Evolutionary conservation across 2,113 vertebrate species (phyloP).

Genomic region (Pontoporia blainvillei): DNA sequence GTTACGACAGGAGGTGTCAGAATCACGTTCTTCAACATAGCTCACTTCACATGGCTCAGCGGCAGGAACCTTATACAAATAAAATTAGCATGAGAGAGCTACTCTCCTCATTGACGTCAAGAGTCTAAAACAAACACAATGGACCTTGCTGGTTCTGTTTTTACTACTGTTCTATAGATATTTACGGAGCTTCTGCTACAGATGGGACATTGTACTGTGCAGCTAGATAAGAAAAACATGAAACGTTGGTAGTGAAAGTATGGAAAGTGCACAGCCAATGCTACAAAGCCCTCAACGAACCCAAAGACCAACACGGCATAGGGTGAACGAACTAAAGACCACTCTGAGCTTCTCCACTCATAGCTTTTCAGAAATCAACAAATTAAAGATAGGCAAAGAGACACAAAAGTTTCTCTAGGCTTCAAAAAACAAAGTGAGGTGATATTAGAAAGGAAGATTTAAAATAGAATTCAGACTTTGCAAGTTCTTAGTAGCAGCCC

Average conservation of each 20-base stretch:
- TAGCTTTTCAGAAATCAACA: not conserved
- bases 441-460: slow-evolving; percentile 13
- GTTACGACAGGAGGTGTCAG: not conserved
- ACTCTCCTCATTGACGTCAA: not conserved
- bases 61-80: not conserved
- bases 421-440: slow-evolving; percentile 18
- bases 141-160: not conserved
- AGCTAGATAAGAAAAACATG: not conserved
- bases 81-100: not conserved
- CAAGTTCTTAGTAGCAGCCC: slow-evolving; percentile 46
- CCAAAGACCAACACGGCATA: not conserved
- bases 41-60: not conserved
- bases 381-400: not conserved
- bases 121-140: not conserved
- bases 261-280: not conserved
- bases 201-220: not conserved
- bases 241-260: not conserved
- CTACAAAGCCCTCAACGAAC: not conserved
- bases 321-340: not conserved
- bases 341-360: not conserved
- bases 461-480: slow-evolving; percentile 40
- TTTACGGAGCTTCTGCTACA: not conserved
- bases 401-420: not conserved
- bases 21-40: not conserved
- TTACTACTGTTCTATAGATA: not conserved